Evolutionary conservation across 1,140 invertebrate species (phyloP).

Genomic region (Drosophila punjabiensis): DNA sequence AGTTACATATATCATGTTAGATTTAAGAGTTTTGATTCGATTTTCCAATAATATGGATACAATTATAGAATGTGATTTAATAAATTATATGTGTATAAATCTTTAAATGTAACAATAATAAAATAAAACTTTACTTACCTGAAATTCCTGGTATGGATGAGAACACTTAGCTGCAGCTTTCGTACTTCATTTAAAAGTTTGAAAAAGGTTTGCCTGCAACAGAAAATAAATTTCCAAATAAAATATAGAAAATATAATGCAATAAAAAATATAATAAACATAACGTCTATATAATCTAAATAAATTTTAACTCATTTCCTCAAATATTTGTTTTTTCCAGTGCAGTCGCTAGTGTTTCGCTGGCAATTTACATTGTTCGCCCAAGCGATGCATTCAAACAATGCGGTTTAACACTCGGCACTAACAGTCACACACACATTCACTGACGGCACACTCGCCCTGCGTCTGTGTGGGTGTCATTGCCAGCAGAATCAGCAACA

Average conservation of each 20-base stretch:
- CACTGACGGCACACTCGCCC: neutral
- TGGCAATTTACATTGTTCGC: conserved; percentile 52
- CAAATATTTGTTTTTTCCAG: neutral
- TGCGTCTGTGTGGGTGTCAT: conserved; percentile 13
- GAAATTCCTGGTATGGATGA: neutral
- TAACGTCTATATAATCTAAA: neutral
- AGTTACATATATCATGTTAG: too few relatives aligned
- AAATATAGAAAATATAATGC: neutral
- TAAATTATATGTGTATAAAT: neutral
- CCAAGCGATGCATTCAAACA: conserved; percentile 40
- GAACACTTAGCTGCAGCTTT: neutral
- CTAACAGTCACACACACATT: conserved; percentile 8
- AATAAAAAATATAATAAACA: neutral
- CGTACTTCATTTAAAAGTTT: neutral
- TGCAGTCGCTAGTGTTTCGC: conserved; percentile 1
- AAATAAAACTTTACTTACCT: neutral
- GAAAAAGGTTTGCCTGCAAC: neutral
- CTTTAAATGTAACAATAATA: neutral
- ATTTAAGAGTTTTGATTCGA: too few relatives aligned
- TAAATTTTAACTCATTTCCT: neutral
- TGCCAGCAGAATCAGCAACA: conserved; percentile 3
- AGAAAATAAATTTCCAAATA: too few relatives aligned
- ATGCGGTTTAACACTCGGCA: conserved; percentile 45
- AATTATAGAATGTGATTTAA: neutral
- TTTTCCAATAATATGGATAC: too few relatives aligned